Evolutionary conservation across 2,113 vertebrate genomes (phyloP).

Genomic region (Sylvicapra grimmia): DNA sequence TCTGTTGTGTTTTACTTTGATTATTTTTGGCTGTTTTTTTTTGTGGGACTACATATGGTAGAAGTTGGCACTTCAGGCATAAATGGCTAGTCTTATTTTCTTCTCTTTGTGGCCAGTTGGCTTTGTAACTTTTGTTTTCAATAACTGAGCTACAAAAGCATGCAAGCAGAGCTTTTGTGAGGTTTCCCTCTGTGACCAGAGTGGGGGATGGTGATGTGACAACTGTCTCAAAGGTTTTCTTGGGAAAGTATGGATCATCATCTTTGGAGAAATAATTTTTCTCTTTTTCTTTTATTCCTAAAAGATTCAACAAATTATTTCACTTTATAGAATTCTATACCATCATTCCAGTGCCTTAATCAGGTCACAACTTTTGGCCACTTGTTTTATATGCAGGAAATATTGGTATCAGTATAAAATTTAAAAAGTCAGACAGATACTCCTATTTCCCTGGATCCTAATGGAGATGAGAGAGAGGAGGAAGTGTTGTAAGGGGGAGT

Average conservation of each 20-base stretch:
- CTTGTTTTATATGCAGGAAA: neutral
- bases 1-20: conserved; percentile 34
- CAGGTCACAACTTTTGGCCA: neutral
- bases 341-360: conserved; percentile 11
- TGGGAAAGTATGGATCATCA: neutral
- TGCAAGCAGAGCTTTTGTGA: neutral
- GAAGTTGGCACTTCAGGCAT: conserved; percentile 14
- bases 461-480: neutral
- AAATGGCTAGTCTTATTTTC: conserved; percentile 36
- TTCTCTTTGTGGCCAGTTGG: conserved; percentile 9
- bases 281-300: neutral
- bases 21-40: neutral
- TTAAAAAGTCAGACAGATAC: neutral
- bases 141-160: conserved; percentile 16
- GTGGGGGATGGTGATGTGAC: neutral
- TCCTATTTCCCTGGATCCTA: neutral
- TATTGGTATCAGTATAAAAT: neutral
- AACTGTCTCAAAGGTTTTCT: neutral
- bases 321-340: neutral
- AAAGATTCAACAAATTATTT: conserved; percentile 2
- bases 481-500: neutral
- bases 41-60: conserved; percentile 23
- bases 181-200: neutral
- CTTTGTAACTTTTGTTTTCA: conserved; percentile 30
- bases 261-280: neutral